Percentiles rank a stretch among this genome's conserved stretches.
phyloP scores from a whole-genome alignment of 2,113 vertebrate species.

The human region DNA sequence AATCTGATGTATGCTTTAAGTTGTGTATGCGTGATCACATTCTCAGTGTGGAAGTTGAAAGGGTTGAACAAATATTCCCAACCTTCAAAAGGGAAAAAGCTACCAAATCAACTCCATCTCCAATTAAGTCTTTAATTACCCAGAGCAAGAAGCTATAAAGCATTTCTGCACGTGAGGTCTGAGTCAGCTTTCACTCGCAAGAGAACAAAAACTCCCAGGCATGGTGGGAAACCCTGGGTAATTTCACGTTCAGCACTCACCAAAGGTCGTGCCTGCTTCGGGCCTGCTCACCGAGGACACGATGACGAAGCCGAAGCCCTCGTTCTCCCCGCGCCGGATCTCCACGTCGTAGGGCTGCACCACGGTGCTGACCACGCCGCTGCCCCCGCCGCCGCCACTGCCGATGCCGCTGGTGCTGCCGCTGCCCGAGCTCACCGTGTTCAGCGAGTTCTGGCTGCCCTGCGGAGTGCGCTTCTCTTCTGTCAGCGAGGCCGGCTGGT shows the following conservation, averaged over 20 bases:
- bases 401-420: conserved; percentile 97
- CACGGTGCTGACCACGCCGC: conserved; percentile 87
- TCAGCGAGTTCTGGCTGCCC: conserved; percentile 98
- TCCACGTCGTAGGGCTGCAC: conserved; percentile 97
- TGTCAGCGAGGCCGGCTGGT: conserved; percentile 93
- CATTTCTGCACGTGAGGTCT: conserved; percentile 28
- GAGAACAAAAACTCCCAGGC: fast-evolving
- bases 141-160: background rate
- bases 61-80: background rate
- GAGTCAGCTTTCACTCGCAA: fast-evolving
- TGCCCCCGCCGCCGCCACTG: conserved; percentile 90
- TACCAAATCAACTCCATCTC: background rate
- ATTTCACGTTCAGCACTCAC: conserved; percentile 83
- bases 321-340: conserved; percentile 95
- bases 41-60: background rate
- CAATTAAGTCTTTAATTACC: conserved; percentile 43
- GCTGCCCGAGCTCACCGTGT: conserved; percentile 97
- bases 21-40: background rate
- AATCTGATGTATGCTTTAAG: background rate
- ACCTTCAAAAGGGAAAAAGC: conserved; percentile 56
- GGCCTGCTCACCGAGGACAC: conserved; percentile 97
- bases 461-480: conserved; percentile 97
- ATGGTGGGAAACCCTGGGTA: fast-evolving
- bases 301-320: conserved; percentile 98
- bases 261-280: conserved; percentile 96